Base-by-base conservation (phyloP, 1,140 invertebrate genomes). In the Drosophila malerkotliana region DNA sequence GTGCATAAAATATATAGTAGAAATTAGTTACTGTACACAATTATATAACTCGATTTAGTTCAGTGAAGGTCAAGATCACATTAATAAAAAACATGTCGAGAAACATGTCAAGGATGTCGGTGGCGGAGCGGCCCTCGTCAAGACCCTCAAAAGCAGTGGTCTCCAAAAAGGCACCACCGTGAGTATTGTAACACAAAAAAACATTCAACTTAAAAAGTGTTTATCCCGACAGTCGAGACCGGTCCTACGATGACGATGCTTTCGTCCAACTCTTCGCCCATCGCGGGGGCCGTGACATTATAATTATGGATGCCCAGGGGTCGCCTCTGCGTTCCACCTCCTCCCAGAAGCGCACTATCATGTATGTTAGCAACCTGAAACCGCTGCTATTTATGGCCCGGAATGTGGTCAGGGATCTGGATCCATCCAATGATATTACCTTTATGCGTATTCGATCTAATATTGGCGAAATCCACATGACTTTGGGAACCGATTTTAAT, bases 401-500 rank as follows among this genome's bases (percentile, higher is more conserved):
- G 41, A 94, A 93, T 66, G 94, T 95, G 32, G 94, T 97, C 0
- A 91, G 95, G 74, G 96, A 97, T 64, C 85, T 97, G 72, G 96
- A 97, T 88, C 94, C 95, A n/a, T 93, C 94, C 1, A 97, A 97
- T 91, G 96, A 97, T 77, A 92, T 97, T n/a, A 95, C 95, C 1
- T 97, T 97, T 77, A 90, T 99, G 18, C 94, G 98, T 14, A 94
- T 99, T 37, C 93, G 97, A 69, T 97, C 97, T 53, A 97, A 97
- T 81, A 97, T 97, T 77, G 95, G 97, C 92, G 98, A 99, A 93
- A 62, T 87, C 10, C 77, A 87, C 39, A 58, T 87, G 24, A 67
- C 78, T 0, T 21, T 82, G n/a, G 56, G 54, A 4, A 1, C 10
- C 0, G 77, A 81, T 0, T 85, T 85, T 9, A 68, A 68, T 1